Conservation (phyloP, 2,888 invertebrate species). For the Helicoverpa assulta region DNA sequence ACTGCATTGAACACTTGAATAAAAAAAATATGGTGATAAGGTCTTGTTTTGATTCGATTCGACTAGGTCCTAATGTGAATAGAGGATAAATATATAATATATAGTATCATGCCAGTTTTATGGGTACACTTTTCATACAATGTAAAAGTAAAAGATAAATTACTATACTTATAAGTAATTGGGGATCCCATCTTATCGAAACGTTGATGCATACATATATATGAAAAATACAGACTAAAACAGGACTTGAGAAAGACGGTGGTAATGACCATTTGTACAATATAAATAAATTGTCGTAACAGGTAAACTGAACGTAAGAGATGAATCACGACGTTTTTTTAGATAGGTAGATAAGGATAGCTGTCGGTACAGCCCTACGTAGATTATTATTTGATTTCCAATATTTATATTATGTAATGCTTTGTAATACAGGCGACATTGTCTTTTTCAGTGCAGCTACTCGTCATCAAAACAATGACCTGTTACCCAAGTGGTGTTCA, state of each 20-base stretch:
- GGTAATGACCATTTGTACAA: neutral
- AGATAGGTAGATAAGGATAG: neutral
- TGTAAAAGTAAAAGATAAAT: too few relatives aligned
- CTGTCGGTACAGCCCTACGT: neutral
- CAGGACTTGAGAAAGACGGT: neutral
- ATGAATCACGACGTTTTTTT: neutral
- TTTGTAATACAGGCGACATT: neutral
- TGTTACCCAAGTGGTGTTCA: neutral
- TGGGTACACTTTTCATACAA: too few relatives aligned
- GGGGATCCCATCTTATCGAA: neutral
- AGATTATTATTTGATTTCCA: neutral
- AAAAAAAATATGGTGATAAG: too few relatives aligned
- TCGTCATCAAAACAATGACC: slow-evolving; percentile 3
- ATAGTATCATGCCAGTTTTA: too few relatives aligned
- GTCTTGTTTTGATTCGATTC: too few relatives aligned
- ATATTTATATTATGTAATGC: neutral
- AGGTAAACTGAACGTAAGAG: neutral
- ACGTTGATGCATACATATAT: neutral
- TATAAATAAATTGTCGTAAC: neutral
- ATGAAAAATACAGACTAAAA: neutral
- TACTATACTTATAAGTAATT: neutral
- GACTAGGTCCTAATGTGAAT: too few relatives aligned
- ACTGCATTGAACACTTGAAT: too few relatives aligned
- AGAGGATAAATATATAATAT: too few relatives aligned
- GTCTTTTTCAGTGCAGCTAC: neutral